These are phyloP conservation scores for Drosophila ogumai DNA, from an alignment of 1,140 invertebrate genomes.

Conservation along the genomic window DNA sequence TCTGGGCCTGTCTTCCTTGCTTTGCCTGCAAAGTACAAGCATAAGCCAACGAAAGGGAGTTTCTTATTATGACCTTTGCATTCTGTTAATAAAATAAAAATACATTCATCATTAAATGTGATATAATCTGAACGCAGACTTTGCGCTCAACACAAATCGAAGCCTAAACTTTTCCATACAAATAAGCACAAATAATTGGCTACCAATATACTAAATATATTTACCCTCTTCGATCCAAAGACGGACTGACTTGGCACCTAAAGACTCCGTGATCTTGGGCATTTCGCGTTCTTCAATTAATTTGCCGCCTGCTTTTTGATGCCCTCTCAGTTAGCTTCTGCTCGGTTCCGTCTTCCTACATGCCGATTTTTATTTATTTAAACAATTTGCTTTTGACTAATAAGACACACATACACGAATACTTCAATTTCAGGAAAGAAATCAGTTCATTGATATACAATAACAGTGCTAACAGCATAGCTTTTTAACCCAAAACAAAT, in stretches of 20 bases:
- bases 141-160: not conserved
- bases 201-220: not conserved
- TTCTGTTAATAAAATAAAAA: not conserved
- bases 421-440: conserved; percentile 23
- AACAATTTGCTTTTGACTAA: conserved; percentile 72
- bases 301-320: not conserved
- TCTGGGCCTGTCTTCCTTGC: too few relatives aligned
- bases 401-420: conserved; percentile 34
- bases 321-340: not conserved
- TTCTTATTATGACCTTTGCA: too few relatives aligned
- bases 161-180: not conserved
- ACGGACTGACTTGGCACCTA: not conserved
- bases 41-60: not conserved
- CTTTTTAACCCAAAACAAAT: not conserved
- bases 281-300: conserved; percentile 28
- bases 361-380: conserved; percentile 77
- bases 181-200: not conserved
- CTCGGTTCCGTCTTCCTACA: conserved; percentile 49
- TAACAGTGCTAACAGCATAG: conserved; percentile 2
- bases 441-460: conserved; percentile 64
- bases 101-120: not conserved
- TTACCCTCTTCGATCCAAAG: not conserved
- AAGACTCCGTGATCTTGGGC: not conserved
- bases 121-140: not conserved
- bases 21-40: not conserved